Evolutionary conservation across 2,113 vertebrate species (phyloP).

Genomic region (Saccopteryx bilineata): DNA sequence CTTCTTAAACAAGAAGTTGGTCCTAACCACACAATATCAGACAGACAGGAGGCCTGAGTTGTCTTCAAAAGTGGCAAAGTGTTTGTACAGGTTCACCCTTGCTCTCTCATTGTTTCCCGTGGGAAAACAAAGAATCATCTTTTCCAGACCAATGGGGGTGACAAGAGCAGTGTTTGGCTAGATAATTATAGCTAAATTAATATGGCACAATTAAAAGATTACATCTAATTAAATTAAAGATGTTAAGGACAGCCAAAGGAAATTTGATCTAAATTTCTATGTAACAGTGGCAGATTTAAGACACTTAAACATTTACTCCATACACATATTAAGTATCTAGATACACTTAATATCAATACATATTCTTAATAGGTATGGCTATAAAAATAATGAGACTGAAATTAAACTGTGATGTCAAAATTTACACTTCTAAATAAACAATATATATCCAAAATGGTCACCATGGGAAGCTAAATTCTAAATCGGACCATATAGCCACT

Average conservation of each 20-base stretch:
- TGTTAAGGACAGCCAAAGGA: conserved; percentile 23
- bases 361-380: conserved; percentile 14
- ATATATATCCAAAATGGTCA: not conserved
- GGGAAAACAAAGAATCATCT: not conserved
- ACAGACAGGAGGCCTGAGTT: not conserved
- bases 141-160: conserved; percentile 42
- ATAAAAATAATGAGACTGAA: conserved; percentile 8
- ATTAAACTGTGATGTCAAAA: not conserved
- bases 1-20: not conserved
- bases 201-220: conserved; percentile 40
- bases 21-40: not conserved
- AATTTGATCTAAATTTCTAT: conserved; percentile 30
- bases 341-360: not conserved
- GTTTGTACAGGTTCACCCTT: not conserved
- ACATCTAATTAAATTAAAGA: conserved; percentile 51
- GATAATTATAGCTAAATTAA: conserved; percentile 64
- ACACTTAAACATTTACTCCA: not conserved
- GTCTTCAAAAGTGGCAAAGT: not conserved
- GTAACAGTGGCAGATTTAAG: not conserved
- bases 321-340: not conserved
- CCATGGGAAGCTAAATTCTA: not conserved
- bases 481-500: not conserved
- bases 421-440: not conserved
- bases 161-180: conserved; percentile 3
- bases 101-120: conserved; percentile 46